Percentiles rank a stretch among this genome's conserved stretches.
Conservation (phyloP, 2,113 vertebrate genomes). For the Micromys minutus region DNA sequence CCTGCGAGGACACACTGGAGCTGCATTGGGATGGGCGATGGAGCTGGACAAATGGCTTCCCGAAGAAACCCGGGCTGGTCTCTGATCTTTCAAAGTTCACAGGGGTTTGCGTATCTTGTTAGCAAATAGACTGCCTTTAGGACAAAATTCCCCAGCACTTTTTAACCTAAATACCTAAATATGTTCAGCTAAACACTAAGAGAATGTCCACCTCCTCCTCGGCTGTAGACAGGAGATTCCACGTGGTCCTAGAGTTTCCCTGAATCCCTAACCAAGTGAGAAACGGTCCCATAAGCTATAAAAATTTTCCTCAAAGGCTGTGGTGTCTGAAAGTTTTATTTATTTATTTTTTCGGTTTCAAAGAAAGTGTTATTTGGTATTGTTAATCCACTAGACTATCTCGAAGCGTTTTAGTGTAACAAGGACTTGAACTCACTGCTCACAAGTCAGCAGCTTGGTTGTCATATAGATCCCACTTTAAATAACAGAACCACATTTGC, state of each 20-base stretch:
- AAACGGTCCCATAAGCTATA: neutral
- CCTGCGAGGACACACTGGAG: neutral
- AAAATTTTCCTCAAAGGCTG: neutral
- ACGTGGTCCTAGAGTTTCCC: neutral
- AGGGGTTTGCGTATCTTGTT: accelerated
- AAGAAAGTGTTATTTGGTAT: slow-evolving; percentile 57
- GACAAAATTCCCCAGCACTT: neutral
- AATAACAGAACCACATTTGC: slow-evolving; percentile 34
- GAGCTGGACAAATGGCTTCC: neutral
- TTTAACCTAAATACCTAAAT: neutral
- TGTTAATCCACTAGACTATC: slow-evolving; percentile 68
- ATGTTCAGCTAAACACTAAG: neutral
- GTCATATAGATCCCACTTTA: slow-evolving; percentile 59
- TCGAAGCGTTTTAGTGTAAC: slow-evolving; percentile 48
- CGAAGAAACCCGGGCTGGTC: neutral
- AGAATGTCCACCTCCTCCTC: neutral
- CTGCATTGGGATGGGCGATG: neutral
- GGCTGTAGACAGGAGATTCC: neutral
- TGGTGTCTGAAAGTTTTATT: slow-evolving; percentile 50
- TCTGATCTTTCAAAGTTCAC: neutral
- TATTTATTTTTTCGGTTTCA: neutral
- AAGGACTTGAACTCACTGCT: slow-evolving; percentile 70
- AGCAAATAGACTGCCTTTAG: neutral
- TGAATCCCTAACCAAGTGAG: neutral
- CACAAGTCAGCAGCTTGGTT: slow-evolving; percentile 68